Evolutionary conservation across 2,888 invertebrate genomes (phyloP).

Genomic region (Campoplex capitator): DNA sequence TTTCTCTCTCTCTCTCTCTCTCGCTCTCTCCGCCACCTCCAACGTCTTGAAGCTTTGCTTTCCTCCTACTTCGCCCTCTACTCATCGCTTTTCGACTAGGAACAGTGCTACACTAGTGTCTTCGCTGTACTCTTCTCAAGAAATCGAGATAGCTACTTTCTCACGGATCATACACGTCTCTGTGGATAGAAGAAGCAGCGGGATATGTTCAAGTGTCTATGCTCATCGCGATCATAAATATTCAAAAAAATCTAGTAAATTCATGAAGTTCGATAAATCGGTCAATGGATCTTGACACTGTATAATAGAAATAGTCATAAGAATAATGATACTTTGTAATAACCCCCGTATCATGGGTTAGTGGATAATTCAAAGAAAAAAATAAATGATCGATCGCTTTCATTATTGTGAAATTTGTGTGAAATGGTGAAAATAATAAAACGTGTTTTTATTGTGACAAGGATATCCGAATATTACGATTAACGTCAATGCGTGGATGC

Average conservation of each 20-base stretch:
- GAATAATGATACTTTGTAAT: not conserved
- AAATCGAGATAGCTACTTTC: conserved; percentile 54
- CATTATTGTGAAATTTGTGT: not conserved
- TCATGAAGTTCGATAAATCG: not conserved
- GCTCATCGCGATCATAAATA: not conserved
- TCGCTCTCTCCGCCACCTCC: conserved; percentile 43
- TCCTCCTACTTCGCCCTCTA: conserved; percentile 58
- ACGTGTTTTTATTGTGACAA: conserved; percentile 13
- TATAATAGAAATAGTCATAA: not conserved
- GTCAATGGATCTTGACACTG: not conserved
- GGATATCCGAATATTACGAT: conserved; percentile 8
- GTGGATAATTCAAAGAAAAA: not conserved
- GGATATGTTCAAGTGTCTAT: not conserved
- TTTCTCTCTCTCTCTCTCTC: conserved; percentile 42
- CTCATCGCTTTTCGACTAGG: conserved; percentile 63
- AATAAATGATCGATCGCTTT: not conserved
- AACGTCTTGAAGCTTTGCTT: conserved; percentile 45
- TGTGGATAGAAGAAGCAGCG: not conserved
- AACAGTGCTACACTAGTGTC: conserved; percentile 57
- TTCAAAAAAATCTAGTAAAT: not conserved
- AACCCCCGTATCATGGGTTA: not conserved
- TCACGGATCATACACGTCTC: conserved; percentile 8
- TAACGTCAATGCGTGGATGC: not conserved
- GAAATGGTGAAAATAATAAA: conserved; percentile 37
- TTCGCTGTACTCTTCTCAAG: conserved; percentile 53